These are phyloP conservation scores for Molossus alvarezi DNA, from an alignment of 2,797 vertebrate species.

Conservation along the genomic window DNA sequence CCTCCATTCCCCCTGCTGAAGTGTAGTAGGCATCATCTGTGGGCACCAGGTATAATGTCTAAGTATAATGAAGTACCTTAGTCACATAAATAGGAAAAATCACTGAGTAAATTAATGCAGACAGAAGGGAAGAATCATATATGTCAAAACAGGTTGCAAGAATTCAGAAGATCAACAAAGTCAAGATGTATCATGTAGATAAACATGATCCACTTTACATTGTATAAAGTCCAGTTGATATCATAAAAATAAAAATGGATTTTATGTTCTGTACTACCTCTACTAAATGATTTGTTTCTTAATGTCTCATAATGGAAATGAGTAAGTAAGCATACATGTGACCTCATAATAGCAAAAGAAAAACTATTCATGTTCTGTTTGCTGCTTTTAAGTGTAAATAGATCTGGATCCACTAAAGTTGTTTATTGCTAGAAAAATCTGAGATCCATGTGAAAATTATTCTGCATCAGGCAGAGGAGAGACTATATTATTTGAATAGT, in stretches of 20 bases:
- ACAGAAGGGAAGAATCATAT: not conserved
- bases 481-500: not conserved
- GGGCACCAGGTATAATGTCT: not conserved
- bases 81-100: not conserved
- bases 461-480: not conserved
- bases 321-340: not conserved
- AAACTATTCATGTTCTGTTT: not conserved
- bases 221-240: not conserved
- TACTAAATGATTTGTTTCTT: conserved; percentile 28
- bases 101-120: not conserved
- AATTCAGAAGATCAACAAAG: not conserved
- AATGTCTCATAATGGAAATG: conserved; percentile 24
- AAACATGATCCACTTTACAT: not conserved
- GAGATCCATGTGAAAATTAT: conserved; percentile 22
- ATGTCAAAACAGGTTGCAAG: not conserved
- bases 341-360: not conserved
- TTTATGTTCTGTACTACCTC: not conserved
- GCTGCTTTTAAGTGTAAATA: conserved; percentile 21
- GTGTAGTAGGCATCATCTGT: not conserved
- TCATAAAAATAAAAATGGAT: not conserved
- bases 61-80: not conserved
- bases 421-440: not conserved
- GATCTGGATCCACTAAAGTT: not conserved
- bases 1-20: not conserved
- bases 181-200: not conserved